Evolutionary conservation across 2,888 invertebrate species (phyloP), one percentile per base, ranked within the genome.

Genomic region (Agonopterix subpropinquella): DNA sequence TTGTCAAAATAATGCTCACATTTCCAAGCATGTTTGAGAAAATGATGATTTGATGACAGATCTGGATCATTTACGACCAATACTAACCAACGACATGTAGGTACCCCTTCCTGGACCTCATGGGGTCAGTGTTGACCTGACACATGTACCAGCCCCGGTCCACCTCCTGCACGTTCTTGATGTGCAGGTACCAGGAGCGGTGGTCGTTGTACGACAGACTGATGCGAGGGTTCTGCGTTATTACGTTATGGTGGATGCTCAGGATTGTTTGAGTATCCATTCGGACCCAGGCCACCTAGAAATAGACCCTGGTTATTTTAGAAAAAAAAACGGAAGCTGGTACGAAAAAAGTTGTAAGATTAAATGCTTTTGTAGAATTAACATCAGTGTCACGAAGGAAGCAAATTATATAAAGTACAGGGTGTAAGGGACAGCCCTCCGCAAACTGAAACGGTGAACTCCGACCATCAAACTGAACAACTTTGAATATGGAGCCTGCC

Each of bases 131-230:
- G 82, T 97, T 96, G 59, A 97, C 93, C 82, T 96, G 96, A 74
- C 96, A 96, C 96, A 96, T 96, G 70, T 91, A 96, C 96, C 95
- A 96, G 50, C 96, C 96, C 5, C 96, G 91, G 82, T 96, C 96
- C 41, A 92, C 91, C 78, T 96, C 96, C 71, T 96, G 94, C 37
- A 95, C 96, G 70, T 93, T 93, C 79, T 94, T 94, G 77, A 96
- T 95, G 78, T 96, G 96, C 53, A 97, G 90, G 80, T 94, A 96
- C 96, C 96, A 96, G 46, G 96, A 96, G 51, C 96, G 92, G 77
- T 96, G 96, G 82, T 96, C 96, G 80, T 95, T 96, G 88, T 93
- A 95, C 46, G 95, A 93, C 55, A 96, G 87, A 51, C 94, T 94
- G 65, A 97, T 96, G 57, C 97, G 91, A 15, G 94, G 93, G 81